Evolutionary conservation across 2,113 vertebrate genomes (phyloP).

Genomic region (Piliocolobus tephrosceles): DNA sequence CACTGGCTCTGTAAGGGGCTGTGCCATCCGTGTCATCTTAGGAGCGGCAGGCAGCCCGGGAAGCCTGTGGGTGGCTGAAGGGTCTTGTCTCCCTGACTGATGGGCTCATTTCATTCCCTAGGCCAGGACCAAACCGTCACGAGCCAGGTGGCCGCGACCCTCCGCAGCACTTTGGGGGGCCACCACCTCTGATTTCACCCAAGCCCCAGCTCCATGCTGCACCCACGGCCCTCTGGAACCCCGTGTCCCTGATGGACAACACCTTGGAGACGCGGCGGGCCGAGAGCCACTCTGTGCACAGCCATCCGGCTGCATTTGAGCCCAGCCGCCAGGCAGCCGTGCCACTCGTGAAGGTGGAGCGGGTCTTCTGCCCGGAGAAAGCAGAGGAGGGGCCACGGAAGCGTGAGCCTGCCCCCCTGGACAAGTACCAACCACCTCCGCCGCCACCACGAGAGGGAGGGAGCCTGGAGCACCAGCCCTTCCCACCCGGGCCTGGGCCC

Average conservation of each 20-base stretch:
- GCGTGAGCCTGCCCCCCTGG: slow-evolving; percentile 81
- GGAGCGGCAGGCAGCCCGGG: neutral
- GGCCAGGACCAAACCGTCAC: slow-evolving; percentile 89
- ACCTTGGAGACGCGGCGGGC: slow-evolving; percentile 87
- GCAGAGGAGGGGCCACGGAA: slow-evolving; percentile 88
- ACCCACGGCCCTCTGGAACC: slow-evolving; percentile 96
- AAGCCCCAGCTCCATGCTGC: slow-evolving; percentile 91
- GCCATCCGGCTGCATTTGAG: slow-evolving; percentile 87
- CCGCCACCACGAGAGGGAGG: slow-evolving; percentile 84
- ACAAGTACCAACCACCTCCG: slow-evolving; percentile 86
- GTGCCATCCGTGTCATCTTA: no score
- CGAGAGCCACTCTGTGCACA: slow-evolving; percentile 84
- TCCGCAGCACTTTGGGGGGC: slow-evolving; percentile 92
- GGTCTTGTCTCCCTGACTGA: accelerated
- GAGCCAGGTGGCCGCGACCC: slow-evolving; percentile 89
- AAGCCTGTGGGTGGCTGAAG: neutral
- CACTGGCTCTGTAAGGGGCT: neutral
- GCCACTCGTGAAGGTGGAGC: slow-evolving; percentile 86
- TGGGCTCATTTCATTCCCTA: slow-evolving; percentile 54
- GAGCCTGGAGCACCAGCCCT: slow-evolving; percentile 83
- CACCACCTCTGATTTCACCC: slow-evolving; percentile 96
- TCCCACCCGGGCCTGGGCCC: slow-evolving; percentile 87
- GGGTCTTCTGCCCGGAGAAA: slow-evolving; percentile 86
- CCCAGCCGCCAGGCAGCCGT: slow-evolving; percentile 85
- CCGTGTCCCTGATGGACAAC: slow-evolving; percentile 92